Evolutionary conservation across 92 coral and sea anemone genomes (phyloP), one percentile per base, ranked within the genome.

Genomic region (Plumapathes pennacea): DNA sequence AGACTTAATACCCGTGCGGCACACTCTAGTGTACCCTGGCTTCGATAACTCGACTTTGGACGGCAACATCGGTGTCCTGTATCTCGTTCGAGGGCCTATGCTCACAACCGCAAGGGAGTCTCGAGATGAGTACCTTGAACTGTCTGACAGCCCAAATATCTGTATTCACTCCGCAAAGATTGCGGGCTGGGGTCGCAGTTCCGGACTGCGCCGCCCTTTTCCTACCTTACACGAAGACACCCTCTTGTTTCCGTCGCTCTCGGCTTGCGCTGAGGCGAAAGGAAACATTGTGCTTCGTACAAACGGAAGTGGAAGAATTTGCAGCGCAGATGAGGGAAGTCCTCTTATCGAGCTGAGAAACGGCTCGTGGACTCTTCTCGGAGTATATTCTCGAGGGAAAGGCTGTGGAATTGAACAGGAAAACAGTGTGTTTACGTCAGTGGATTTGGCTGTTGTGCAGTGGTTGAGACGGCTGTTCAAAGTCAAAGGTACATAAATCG

Each of bases 281-380:
- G 44, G 34, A 40, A 70, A 81, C 60, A 63, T 40, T 21, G 47
- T 47, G 4, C 70, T 28, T 48, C 67, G 59, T 26, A 24, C 70
- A 1, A 76, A 80, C 31, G 51, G 54, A 47, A 76, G 50, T 24
- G 39, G 48, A 26, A 64, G 76, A 47, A 41, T 76, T 28, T 82
- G 89, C 17, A 75, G 89, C 38, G 70, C 67, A 10, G 95, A 86
- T 59, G 74, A 69, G 23, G 95, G 95, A 23, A 86, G 95, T 52
- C 95, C 95, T 23, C 33, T 86, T 27, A 56, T 86, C 17, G 50
- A 69, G 32, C 57, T 61, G 21, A 55, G 49, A 29, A 54, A 46
- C 32, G 47, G 55, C 33, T 40, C 68, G 7, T 71, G 80, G 74
- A 53, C 36, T 26, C 50, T 81, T 5, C 52, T 86, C 7, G 95